phyloP scores from a whole-genome alignment of 2,797 vertebrate species.

The Betta splendens region DNA sequence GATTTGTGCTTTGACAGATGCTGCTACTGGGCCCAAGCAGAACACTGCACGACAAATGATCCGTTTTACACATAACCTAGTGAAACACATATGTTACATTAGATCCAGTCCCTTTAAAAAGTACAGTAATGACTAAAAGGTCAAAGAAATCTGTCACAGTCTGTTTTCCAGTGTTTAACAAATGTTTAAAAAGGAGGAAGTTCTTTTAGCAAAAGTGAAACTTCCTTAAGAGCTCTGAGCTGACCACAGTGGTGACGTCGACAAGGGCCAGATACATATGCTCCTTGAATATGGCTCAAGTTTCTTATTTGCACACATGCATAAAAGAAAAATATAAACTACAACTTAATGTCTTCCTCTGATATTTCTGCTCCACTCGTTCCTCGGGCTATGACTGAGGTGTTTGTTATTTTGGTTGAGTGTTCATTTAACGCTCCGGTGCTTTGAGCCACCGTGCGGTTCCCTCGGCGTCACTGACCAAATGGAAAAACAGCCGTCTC shows the following conservation, averaged over 20 bases:
- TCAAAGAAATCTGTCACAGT: conserved; percentile 20
- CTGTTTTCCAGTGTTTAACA: conserved; percentile 37
- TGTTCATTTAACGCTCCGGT: conserved; percentile 43
- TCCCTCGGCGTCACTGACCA: conserved; percentile 32
- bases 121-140: not conserved
- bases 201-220: conserved; percentile 38
- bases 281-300: conserved; percentile 29
- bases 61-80: conserved; percentile 13
- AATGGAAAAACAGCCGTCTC: conserved; percentile 34
- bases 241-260: conserved; percentile 49
- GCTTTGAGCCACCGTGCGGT: conserved; percentile 36
- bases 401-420: conserved; percentile 40
- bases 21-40: conserved; percentile 27
- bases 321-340: too few relatives aligned
- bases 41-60: conserved; percentile 29
- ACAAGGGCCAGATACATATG: conserved; percentile 23
- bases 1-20: conserved; percentile 47
- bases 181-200: conserved; percentile 54
- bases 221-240: conserved; percentile 34
- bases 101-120: conserved; percentile 17
- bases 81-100: conserved; percentile 28
- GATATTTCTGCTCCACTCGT: conserved; percentile 4
- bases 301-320: conserved; percentile 19
- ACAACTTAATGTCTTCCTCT: not conserved
- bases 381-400: conserved; percentile 45